Conservation (phyloP, 2,888 invertebrate species). For the Theretra japonica region DNA sequence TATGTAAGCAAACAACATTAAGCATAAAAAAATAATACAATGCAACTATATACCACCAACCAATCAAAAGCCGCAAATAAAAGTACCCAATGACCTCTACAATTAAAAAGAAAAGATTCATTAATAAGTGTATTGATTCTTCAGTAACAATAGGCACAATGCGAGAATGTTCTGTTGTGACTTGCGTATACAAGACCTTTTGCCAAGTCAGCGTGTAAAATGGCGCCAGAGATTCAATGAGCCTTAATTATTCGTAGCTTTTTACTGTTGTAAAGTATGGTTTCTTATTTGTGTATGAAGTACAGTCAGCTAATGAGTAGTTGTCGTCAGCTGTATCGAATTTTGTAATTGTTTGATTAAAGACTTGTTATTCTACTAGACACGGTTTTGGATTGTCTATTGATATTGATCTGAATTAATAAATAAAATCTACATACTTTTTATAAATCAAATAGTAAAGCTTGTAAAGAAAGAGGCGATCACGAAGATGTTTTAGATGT, state of each 20-base stretch:
- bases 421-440: too few species aligned
- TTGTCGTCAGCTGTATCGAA: background rate
- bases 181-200: slow-evolving; percentile 14
- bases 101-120: slow-evolving; percentile 25
- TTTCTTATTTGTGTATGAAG: background rate
- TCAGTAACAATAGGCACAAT: slow-evolving; percentile 30
- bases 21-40: too few species aligned
- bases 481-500: too few species aligned
- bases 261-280: slow-evolving; percentile 20
- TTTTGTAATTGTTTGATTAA: background rate
- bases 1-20: too few species aligned
- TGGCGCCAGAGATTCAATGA: slow-evolving; percentile 30
- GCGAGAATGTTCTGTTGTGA: slow-evolving; percentile 29
- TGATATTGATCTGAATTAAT: too few species aligned
- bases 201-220: slow-evolving; percentile 32
- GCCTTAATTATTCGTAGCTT: slow-evolving; percentile 27
- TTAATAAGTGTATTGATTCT: slow-evolving; percentile 31
- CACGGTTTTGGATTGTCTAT: too few species aligned
- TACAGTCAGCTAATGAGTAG: slow-evolving; percentile 3
- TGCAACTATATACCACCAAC: background rate
- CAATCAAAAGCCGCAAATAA: background rate
- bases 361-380: background rate
- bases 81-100: background rate
- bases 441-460: too few species aligned
- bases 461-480: too few species aligned